Conservation (phyloP, 2,113 vertebrate genomes). For the Athene cunicularia region DNA sequence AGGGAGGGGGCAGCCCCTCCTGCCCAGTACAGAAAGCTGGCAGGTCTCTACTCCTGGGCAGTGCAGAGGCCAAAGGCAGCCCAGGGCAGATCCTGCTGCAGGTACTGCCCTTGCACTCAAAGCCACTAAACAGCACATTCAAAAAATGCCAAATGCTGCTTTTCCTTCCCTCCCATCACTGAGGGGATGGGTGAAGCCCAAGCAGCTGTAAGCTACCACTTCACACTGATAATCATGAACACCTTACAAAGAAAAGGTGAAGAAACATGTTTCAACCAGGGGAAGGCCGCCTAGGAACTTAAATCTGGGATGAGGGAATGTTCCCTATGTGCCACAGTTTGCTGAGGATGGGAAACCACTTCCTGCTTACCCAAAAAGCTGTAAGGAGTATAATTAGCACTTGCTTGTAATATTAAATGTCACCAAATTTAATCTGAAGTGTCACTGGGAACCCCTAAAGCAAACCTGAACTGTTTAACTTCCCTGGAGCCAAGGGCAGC, state of each 20-base stretch:
- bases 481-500: neutral
- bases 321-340: neutral
- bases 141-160: neutral
- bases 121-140: neutral
- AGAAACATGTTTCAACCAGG: neutral
- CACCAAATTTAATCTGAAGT: neutral
- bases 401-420: neutral
- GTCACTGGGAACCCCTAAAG: neutral
- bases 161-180: neutral
- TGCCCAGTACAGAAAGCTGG: neutral
- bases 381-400: neutral
- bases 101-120: neutral
- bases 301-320: neutral
- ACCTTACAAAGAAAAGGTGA: neutral
- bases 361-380: neutral
- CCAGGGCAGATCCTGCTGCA: neutral
- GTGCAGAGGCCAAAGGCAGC: neutral
- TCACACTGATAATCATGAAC: neutral
- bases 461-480: neutral
- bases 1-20: neutral
- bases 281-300: neutral
- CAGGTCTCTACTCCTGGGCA: neutral
- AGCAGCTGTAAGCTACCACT: rapidly evolving
- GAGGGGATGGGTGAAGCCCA: neutral
- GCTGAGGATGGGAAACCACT: constrained; percentile 15